Percentiles rank a stretch among this genome's conserved stretches.
phyloP scores from a whole-genome alignment of 2,113 vertebrate genomes.

The Rhinolophus ferrumequinum region DNA sequence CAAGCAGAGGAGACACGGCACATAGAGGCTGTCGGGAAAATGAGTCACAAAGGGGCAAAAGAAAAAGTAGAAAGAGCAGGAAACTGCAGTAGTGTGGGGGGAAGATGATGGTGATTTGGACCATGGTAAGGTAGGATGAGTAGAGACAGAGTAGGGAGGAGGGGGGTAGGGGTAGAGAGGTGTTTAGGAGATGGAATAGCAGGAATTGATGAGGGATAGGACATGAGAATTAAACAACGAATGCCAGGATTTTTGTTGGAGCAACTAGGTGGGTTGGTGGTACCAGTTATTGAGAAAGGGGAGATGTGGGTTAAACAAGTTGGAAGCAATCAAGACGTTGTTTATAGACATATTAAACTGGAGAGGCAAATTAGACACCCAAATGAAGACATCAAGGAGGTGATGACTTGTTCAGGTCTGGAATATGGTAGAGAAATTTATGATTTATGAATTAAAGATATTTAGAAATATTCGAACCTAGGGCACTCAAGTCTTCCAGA shows the following conservation, averaged over 20 bases:
- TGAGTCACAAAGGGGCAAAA: not conserved
- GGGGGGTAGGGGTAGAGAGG: not conserved
- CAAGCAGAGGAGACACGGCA: not conserved
- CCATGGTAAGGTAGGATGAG: not conserved
- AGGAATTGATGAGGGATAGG: not conserved
- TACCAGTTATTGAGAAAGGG: not conserved
- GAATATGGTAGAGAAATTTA: not conserved
- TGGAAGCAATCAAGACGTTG: not conserved
- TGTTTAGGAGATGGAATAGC: not conserved
- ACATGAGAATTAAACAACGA: not conserved
- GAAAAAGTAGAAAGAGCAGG: not conserved
- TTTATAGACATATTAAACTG: not conserved
- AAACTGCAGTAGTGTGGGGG: not conserved
- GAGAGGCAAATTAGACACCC: not conserved
- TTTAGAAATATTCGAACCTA: not conserved
- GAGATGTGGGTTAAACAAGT: not conserved
- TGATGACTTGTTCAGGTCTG: not conserved
- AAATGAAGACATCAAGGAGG: not conserved
- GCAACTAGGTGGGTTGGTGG: not conserved
- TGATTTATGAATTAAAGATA: not conserved
- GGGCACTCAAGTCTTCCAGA: not conserved
- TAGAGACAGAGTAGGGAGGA: not conserved
- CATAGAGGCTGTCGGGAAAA: not conserved
- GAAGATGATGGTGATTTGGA: not conserved
- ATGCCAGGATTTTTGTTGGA: not conserved